Base-by-base conservation (phyloP, 2,797 vertebrate species). In the Pseudotriccus pelzelni region DNA sequence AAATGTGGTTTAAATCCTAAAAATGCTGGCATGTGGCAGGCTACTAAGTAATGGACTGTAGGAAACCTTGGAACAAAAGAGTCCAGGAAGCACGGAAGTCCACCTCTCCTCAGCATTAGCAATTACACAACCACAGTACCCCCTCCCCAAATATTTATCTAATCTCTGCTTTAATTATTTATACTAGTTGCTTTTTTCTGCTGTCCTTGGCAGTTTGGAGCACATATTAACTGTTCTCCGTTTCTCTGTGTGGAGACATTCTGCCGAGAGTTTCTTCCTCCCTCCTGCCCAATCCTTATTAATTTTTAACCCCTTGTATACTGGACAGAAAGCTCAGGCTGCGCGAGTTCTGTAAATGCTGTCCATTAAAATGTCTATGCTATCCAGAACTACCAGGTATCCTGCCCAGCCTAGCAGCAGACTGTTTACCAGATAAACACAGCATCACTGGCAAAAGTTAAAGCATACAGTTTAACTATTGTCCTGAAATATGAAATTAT, bases 91-190 rank as follows among this genome's bases (percentile, higher is more conserved):
- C 44, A 69, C 20, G 8, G 17, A 67, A 70, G 58, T 73, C 66
- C 74, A 93, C 64, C 24, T 39, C 34, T 21, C 63, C 14, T 43
- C 44, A 55, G 7, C n/a, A 41, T 85, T 66, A 86, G 74, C 60
- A 75, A 72, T 91, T 92, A 90, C 49, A 74, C 39, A n/a, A 46
- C 5, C 50, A 19, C 74, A 43, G 43, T 23, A 47, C 25, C 90
- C 84, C 59, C 60, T 60, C 55, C 80, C 77, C 76, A 94, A 93
- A 94, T 90, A 89, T 89, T 89, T 94, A 82, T 76, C 84, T 84
- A 66, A 85, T 80, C 88, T 88, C 64, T 76, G 66, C 60, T 91
- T 95, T 82, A 94, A 92, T 97, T 97, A 93, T 96, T 93, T 93
- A 94, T 74, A 81, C 60, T 41, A 43, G 84, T 69, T 84, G 68